Conservation (phyloP, 2,113 vertebrate genomes). For the Festucalex cinctus region DNA sequence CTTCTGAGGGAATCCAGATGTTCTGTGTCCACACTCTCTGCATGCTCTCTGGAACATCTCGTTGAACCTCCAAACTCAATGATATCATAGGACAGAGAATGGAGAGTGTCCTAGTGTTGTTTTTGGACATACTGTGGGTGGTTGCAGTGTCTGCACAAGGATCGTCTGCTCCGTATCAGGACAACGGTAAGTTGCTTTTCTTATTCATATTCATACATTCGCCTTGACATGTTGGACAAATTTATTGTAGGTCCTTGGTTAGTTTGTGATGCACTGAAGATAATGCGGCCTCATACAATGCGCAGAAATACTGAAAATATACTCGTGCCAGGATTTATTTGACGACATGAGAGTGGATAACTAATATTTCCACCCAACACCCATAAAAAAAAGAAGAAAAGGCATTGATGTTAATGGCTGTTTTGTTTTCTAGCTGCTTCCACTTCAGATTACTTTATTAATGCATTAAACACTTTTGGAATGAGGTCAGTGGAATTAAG, state of each 20-base stretch:
- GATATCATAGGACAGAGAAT: slow-evolving; percentile 40
- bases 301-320: too few relatives aligned
- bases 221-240: not conserved
- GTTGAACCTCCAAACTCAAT: not conserved
- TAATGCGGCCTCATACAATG: not conserved
- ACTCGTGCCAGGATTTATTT: not conserved
- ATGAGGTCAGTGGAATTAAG: not conserved
- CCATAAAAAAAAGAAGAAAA: not conserved
- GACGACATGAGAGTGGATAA: not conserved
- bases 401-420: not conserved
- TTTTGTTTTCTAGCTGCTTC: not conserved
- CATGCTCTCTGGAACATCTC: slow-evolving; percentile 23
- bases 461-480: not conserved
- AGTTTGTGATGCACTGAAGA: not conserved
- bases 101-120: slow-evolving; percentile 40
- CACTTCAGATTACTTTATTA: too few relatives aligned
- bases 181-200: slow-evolving; percentile 42
- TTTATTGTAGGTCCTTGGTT: not conserved
- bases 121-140: slow-evolving; percentile 52
- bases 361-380: not conserved
- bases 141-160: slow-evolving; percentile 34
- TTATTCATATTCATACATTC: not conserved
- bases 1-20: slow-evolving; percentile 64
- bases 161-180: slow-evolving; percentile 18
- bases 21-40: slow-evolving; percentile 55